phyloP scores from a whole-genome alignment of 2,113 vertebrate genomes.

The Etheostoma spectabile region DNA sequence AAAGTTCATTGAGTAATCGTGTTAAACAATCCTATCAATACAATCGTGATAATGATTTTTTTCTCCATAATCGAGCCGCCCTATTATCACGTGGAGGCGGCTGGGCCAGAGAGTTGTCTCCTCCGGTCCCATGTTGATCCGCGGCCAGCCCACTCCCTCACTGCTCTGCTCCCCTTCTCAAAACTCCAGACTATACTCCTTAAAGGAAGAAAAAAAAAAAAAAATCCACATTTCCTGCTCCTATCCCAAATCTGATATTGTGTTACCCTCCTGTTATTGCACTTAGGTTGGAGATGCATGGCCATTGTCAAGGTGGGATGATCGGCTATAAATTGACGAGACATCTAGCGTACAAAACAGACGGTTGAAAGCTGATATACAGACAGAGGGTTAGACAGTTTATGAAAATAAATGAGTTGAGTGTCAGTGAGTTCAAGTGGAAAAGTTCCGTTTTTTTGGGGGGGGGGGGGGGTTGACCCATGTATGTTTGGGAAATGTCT shows the following conservation, averaged over 20 bases:
- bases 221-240: slow-evolving; percentile 47
- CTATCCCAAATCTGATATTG: slow-evolving; percentile 48
- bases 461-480: slow-evolving; percentile 30
- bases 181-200: slow-evolving; percentile 42
- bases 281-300: slow-evolving; percentile 38
- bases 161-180: slow-evolving; percentile 17
- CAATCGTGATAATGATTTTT: too few species aligned
- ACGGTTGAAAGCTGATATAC: slow-evolving; percentile 45
- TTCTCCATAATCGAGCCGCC: too few species aligned
- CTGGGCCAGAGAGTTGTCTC: slow-evolving; percentile 36
- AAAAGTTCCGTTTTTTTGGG: slow-evolving; percentile 51
- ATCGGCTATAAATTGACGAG: slow-evolving; percentile 43
- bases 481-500: slow-evolving; percentile 58
- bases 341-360: slow-evolving; percentile 49
- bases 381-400: slow-evolving; percentile 38
- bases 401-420: slow-evolving; percentile 47
- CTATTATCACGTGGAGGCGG: slow-evolving; percentile 43
- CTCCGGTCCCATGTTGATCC: slow-evolving; percentile 15
- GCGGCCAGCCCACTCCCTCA: slow-evolving; percentile 20
- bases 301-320: slow-evolving; percentile 17
- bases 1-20: too few species aligned
- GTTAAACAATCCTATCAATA: too few species aligned
- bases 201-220: slow-evolving; percentile 7
- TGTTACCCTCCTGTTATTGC: slow-evolving; percentile 64
- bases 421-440: slow-evolving; percentile 70